phyloP scores from a whole-genome alignment of 2,113 vertebrate species.

The Perognathus longimembris region DNA sequence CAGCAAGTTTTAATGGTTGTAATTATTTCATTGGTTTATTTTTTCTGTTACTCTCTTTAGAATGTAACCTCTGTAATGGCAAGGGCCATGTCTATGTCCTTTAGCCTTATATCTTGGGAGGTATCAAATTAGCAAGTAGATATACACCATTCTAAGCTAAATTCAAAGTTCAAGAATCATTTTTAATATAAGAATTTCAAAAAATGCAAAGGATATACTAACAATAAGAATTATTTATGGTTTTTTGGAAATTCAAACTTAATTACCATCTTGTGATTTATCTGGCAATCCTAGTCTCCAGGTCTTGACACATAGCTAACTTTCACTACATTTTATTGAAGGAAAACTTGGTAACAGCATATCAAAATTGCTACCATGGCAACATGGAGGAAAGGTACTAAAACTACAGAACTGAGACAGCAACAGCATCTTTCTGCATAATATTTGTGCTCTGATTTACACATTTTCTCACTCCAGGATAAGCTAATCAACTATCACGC shows the following conservation, averaged over 20 bases:
- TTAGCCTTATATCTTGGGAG: background rate
- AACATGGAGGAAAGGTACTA: constrained; percentile 33
- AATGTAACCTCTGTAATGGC: constrained; percentile 3
- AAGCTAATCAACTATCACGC: background rate
- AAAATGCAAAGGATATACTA: background rate
- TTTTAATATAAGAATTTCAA: constrained; percentile 24
- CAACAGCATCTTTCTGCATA: background rate
- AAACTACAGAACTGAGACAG: constrained; percentile 18
- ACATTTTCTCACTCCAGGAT: constrained; percentile 26
- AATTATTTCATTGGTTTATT: constrained; percentile 9
- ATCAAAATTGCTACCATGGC: constrained; percentile 45
- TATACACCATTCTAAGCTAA: constrained; percentile 23
- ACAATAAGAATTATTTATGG: constrained; percentile 11
- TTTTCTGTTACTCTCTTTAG: background rate
- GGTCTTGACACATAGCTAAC: background rate
- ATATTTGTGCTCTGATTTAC: constrained; percentile 47
- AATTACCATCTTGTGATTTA: constrained; percentile 24
- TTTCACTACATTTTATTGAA: constrained; percentile 24
- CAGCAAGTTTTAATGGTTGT: constrained; percentile 4
- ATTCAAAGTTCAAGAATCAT: background rate
- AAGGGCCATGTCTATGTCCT: background rate
- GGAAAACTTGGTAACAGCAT: constrained; percentile 41
- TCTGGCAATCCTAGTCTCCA: background rate
- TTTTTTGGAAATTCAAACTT: constrained; percentile 50
- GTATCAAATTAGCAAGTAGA: constrained; percentile 41